These are phyloP conservation scores for Bothrops jararaca DNA, from an alignment of 2,113 vertebrate species.

Conservation along the genomic window DNA sequence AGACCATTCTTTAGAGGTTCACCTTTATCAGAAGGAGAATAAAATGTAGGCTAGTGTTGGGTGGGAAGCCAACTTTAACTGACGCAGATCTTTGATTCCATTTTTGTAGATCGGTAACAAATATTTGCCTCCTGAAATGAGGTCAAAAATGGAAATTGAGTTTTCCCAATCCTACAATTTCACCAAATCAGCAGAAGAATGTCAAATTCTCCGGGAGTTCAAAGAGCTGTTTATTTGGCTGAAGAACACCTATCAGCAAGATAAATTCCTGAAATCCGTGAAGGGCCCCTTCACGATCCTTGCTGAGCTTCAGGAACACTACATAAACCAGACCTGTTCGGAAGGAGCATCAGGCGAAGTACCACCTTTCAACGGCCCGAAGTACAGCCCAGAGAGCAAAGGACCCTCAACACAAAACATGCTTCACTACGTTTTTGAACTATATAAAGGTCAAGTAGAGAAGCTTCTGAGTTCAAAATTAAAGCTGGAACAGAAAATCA, in stretches of 20 bases:
- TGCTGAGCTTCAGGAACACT: too few species aligned
- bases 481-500: too few species aligned
- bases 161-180: not conserved
- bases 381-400: accelerated
- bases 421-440: not conserved
- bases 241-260: accelerated
- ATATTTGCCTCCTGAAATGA: not conserved
- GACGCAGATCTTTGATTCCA: not conserved
- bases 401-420: not conserved
- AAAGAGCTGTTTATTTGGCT: not conserved
- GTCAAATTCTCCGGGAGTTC: accelerated
- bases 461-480: not conserved
- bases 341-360: not conserved
- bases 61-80: not conserved
- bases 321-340: accelerated
- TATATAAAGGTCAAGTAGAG: not conserved
- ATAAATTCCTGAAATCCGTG: not conserved
- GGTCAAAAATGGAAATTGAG: accelerated
- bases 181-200: not conserved
- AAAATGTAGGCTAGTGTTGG: not conserved
- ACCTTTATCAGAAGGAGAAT: not conserved
- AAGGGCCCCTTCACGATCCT: accelerated
- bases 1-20: not conserved
- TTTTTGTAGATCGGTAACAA: not conserved
- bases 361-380: accelerated